Evolutionary conservation across 2,797 vertebrate genomes (phyloP), one percentile per base, ranked within the genome.

Genomic region (Eulemur coronatus): DNA sequence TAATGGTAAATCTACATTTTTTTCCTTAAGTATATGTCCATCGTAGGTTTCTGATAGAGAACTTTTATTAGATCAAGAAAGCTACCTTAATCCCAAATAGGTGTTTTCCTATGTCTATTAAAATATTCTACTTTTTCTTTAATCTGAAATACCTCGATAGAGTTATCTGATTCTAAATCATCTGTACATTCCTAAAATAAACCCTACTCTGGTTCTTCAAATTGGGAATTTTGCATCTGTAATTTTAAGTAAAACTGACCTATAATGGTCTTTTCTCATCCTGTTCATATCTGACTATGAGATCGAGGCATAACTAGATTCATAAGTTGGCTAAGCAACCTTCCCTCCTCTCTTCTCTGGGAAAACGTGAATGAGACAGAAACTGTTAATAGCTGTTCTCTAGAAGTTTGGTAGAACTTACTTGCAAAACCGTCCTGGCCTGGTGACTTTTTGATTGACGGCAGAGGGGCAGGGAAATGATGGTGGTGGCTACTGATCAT

Each of bases 101-200:
- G 24, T 50, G 22, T 52, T 76, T 92, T 84, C 41, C 35, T 70
- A 4, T 63, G 76, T 76, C 35, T 61, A 11, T 84, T 84, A 28
- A 95, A 82, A 82, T 81, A 48, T 2, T 59, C 4, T 12, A 35
- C 10, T 41, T 78, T 50, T 67, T 33, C 9, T 70, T 17, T 12
- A 69, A 50, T 70, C 61, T 87, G 48, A 52, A 90, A 73, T 10
- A 59, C 43, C 26, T 73, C 26, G 3, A 65, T 43, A 52, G 18
- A 46, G 57, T 91, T 82, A 95, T 43, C 55, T 72, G 63, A 59
- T 73, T 46, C 48, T 61, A 91, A 97, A 67, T 46, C 43, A 75
- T 69, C 65, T 78, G 46, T 84, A 70, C 17, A 55, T 92, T 88
- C 55, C 52, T 89, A 93, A 93, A 78, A 86, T 72, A 78, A 92